These are phyloP conservation scores for Anguilla japonica DNA, from an alignment of 2,113 vertebrate genomes.

Conservation along the genomic window DNA sequence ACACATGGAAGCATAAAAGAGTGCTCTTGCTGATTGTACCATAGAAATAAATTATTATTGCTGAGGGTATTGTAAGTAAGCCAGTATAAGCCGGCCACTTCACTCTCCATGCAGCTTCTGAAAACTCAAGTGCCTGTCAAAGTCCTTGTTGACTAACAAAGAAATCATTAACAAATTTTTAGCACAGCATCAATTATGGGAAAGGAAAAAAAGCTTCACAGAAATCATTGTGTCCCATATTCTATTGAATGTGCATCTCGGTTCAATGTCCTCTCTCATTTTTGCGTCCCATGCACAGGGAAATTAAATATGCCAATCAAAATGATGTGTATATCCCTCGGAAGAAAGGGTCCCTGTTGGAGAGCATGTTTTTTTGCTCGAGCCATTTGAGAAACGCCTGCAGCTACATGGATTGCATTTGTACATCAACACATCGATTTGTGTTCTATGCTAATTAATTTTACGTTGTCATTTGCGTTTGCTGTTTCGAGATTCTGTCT, in stretches of 20 bases:
- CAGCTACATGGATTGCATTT: background rate
- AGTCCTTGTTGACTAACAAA: background rate
- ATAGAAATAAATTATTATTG: background rate
- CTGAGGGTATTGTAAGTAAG: background rate
- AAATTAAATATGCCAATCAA: background rate
- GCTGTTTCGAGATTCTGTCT: conserved; percentile 50
- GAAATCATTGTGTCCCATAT: background rate
- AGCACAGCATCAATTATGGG: background rate
- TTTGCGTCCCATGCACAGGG: background rate
- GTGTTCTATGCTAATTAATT: background rate
- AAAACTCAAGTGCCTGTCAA: background rate
- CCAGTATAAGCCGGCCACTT: background rate
- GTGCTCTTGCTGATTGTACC: background rate
- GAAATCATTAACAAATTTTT: background rate
- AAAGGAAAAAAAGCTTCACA: background rate
- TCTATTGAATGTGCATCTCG: background rate
- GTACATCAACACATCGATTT: background rate
- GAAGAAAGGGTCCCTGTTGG: background rate
- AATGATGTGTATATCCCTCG: background rate
- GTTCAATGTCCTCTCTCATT: background rate
- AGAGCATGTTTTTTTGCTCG: background rate
- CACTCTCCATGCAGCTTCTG: background rate
- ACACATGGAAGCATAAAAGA: background rate
- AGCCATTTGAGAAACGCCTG: background rate
- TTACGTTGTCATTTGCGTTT: conserved; percentile 13